Evolutionary conservation across 2,113 vertebrate genomes (phyloP), one percentile per base, ranked within the genome.

Genomic region (Paradisaea rubra): DNA sequence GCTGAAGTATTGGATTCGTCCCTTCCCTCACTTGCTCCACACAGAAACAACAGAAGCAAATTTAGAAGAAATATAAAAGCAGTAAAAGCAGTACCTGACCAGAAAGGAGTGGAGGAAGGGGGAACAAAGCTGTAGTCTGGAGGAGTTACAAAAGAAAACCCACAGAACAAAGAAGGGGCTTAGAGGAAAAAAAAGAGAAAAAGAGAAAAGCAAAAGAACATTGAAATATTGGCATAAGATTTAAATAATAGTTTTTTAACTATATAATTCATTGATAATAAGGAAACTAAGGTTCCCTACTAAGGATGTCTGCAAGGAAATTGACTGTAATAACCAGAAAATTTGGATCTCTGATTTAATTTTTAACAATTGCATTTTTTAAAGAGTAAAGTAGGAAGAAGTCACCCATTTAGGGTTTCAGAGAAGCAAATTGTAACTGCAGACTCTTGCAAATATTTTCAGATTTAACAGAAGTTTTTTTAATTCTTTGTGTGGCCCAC

Each of bases 31-130:
- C 45, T 39, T 79, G 74, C 49, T 86, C 52, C 71, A 97, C 83
- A 91, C 10, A 94, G 81, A 96, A 93, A 96, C 97, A 97, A 97
- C 84, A 95, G 95, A 97, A 97, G 91, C 93, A 86, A 93, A 97
- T 91, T 87, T 59, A 91, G 94, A 95, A 96, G 93, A 97, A 97
- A 98, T 90, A 97, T 94, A 97, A 97, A 97, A 97, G 96, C 97
- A 89, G 94, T 96, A 97, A 98, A 98, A 98, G 98, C 93, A 97
- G 98, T 99, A 99, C 99, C 99, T 99, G 99, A 99, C 99, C 99
- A 99, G 98, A 99, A 99, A 98, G 99, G 99, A 98, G 98, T 98
- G 95, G 99, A 98, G 97, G 99, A 99, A 98, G 99, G 99, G 98
- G 99, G 99, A 73, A 99, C 98, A 99, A 99, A 99, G 98, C 98